Evolutionary conservation across 2,888 invertebrate species (phyloP), one percentile per base, ranked within the genome.

Genomic region (Morpho achilles): DNA sequence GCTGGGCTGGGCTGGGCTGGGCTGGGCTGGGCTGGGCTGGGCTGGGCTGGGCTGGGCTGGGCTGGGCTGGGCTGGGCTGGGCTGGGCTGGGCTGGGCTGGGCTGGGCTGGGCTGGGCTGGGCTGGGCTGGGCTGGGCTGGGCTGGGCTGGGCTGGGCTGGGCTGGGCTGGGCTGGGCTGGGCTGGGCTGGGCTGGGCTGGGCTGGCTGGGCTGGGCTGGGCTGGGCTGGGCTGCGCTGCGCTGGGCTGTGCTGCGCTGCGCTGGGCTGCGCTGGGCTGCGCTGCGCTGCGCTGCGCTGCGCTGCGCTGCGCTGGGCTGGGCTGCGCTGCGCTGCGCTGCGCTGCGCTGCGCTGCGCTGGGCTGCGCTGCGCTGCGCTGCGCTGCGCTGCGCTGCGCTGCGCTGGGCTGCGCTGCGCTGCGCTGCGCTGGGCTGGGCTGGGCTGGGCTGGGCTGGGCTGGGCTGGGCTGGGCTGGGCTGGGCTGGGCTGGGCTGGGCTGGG

Each of bases 361-460:
- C 45, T 44, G 53, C 16, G 53, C 53, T 44, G 44, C 8, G 44
- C 9, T 44, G 45, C 3, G 44, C 45, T 42, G 53, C 10, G 41
- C 41, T 46, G 41, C n/a, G 47, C 7, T 46, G 41, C 32, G 53
- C 53, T 44, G 45, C n/a, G 45, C 45, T 7, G 53, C 9, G 44
- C 32, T 22, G 45, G 7, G 32, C 45, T 44, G 45, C n/a, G 39
- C 45, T 43, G 53, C 23, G 44, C 45, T 44, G 53, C 8, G n/a
- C 32, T 22, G 53, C 23, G 32, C 32, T 45, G 53, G 32, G 22
- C 7, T 46, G 22, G 9, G 16, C 8, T 54, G 9, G 7, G 6
- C 9, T 45, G 42, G 8, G 42, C 42, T 42, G 42, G 7, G 8
- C 42, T 42, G 42, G 42, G 42, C 42, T 42, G 42, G 7, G 42